Evolutionary conservation across 2,113 vertebrate species (phyloP), one percentile per base, ranked within the genome.

Genomic region (Eurypyga helias): DNA sequence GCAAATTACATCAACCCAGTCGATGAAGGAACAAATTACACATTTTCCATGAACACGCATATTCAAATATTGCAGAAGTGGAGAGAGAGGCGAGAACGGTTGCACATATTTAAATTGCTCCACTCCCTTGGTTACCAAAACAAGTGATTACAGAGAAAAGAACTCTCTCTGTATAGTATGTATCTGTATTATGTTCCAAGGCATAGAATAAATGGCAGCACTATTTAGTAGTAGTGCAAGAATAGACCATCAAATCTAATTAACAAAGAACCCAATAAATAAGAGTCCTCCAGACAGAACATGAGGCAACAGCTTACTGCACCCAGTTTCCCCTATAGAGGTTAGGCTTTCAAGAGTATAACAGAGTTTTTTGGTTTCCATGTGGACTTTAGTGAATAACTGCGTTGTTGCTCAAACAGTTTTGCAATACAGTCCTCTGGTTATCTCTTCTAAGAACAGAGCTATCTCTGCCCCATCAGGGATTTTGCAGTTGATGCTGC

Each of bases 61-160:
- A 98, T 97, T 97, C 95, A 98, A 97, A 98, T 96, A 93, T 13
- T 93, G 73, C 94, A 54, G 67, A 90, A 97, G 57, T 65, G 45
- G 28, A 84, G 57, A 90, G 55, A 73, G 65, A 83, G 34, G 93
- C 46, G 29, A 94, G 92, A 84, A 93, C 75, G 55, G 90, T 31
- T 90, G 31, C 36, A 89, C 52, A 38, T 90, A 94, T 83, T 95
- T 90, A 95, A 96, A 97, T 93, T 55, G 66, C 58, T 83, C 38
- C 62, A 82, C 95, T 96, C 83, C 94, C 85, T 96, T 87, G 85
- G 82, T 90, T 94, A 95, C 90, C 89, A 87, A 93, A 93, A 84
- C 55, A 71, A 77, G 73, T 80, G 80, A 89, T 89, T 79, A 90
- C 45, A 79, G 72, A 88, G 67, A 96, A 95, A 87, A 92, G 51